Percentiles rank a stretch among this genome's conserved stretches.
Evolutionary conservation across 2,888 invertebrate species (phyloP).

Genomic region (Phengaris arion): DNA sequence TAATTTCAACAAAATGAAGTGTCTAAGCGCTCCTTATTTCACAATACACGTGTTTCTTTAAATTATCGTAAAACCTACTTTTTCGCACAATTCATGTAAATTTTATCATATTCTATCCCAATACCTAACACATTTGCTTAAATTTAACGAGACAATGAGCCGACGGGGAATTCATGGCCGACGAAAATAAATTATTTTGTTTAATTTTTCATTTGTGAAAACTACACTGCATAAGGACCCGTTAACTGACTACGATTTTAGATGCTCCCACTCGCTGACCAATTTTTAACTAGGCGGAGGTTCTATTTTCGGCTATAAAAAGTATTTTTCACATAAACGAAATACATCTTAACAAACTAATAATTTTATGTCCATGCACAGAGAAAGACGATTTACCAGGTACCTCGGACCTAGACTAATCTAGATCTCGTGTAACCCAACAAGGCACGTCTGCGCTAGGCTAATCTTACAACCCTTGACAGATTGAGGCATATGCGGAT

Average conservation of each 20-base stretch:
- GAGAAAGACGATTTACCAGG: not conserved
- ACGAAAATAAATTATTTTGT: not conserved
- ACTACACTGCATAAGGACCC: too few species aligned
- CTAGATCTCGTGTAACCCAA: not conserved
- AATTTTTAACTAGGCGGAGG: too few species aligned
- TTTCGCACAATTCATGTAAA: not conserved
- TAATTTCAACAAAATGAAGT: too few species aligned
- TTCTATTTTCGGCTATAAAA: too few species aligned
- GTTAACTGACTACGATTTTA: too few species aligned
- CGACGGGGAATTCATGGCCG: not conserved
- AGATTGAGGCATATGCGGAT: not conserved
- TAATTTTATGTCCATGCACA: not conserved
- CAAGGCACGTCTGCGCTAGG: not conserved
- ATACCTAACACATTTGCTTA: not conserved
- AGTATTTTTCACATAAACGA: not conserved
- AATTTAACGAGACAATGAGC: not conserved
- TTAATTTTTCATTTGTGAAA: too few species aligned
- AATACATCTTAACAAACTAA: not conserved
- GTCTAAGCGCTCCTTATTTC: too few species aligned
- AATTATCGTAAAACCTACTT: not conserved
- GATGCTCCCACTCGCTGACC: too few species aligned
- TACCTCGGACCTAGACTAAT: not conserved
- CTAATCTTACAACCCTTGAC: conserved; percentile 10
- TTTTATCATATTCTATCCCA: not conserved
- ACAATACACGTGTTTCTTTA: too few species aligned